Evolutionary conservation across 2,113 vertebrate genomes (phyloP).

Genomic region (Sprattus sprattus): DNA sequence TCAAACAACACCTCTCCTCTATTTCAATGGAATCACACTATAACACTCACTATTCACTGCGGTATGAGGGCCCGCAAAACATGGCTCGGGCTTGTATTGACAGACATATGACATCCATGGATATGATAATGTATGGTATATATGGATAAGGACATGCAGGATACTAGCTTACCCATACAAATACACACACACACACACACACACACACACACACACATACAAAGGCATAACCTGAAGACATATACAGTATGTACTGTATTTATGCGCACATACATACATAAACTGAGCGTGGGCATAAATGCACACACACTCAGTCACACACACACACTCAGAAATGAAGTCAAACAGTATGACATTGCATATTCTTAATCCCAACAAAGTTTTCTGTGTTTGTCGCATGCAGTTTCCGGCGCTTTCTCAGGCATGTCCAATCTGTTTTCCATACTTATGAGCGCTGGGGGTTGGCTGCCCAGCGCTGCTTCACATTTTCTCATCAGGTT

Average conservation of each 20-base stretch:
- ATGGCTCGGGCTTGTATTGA: background rate
- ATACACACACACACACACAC: background rate
- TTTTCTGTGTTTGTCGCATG: background rate
- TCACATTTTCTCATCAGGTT: slow-evolving; percentile 11
- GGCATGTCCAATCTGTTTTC: slow-evolving; percentile 9
- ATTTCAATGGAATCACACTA: background rate
- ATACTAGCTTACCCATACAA: background rate
- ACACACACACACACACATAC: background rate
- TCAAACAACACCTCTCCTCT: background rate
- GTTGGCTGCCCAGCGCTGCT: background rate
- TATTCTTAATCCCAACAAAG: background rate
- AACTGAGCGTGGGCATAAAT: background rate
- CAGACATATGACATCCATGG: background rate
- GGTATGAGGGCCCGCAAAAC: background rate
- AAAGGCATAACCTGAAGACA: background rate
- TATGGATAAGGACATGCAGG: background rate
- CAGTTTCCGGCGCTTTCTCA: background rate
- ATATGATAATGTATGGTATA: background rate
- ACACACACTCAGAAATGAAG: background rate
- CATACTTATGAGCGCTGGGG: background rate
- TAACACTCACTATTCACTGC: background rate
- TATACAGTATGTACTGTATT: background rate
- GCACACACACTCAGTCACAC: background rate
- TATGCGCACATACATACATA: background rate
- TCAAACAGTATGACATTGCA: background rate